A percentile compares a stretch with the other conserved stretches of the same genome.
These are phyloP conservation scores for Hydrocynus forskahlii DNA, from an alignment of 2,797 vertebrate species.

Conservation along the genomic window DNA sequence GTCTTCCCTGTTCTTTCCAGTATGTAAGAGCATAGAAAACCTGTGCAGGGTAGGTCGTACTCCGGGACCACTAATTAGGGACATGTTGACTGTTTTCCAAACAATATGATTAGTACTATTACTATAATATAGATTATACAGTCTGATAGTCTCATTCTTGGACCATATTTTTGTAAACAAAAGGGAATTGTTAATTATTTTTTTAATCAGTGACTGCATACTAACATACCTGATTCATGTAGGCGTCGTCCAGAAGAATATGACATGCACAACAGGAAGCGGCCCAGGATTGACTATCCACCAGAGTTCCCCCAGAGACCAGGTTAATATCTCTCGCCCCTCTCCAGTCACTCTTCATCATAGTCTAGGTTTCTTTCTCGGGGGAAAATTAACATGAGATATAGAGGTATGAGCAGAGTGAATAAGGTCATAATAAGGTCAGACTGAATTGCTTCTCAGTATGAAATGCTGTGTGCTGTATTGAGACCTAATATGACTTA, in stretches of 20 bases:
- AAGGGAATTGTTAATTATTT: no score
- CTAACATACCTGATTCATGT: slow-evolving; percentile 91
- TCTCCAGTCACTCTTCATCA: slow-evolving; percentile 29
- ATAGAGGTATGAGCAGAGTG: not conserved
- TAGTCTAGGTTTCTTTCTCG: not conserved
- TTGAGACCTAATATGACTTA: not conserved
- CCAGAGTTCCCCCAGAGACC: slow-evolving; percentile 96
- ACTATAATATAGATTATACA: not conserved
- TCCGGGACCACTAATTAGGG: not conserved
- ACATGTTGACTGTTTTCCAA: not conserved
- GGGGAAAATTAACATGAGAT: not conserved
- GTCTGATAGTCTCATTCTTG: no score
- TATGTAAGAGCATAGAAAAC: not conserved
- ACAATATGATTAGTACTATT: not conserved
- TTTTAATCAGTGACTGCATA: slow-evolving; percentile 76
- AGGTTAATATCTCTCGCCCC: slow-evolving; percentile 85
- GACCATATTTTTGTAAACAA: no score
- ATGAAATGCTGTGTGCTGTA: not conserved
- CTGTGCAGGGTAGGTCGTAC: not conserved
- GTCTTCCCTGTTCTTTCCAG: not conserved
- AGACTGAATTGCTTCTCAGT: not conserved
- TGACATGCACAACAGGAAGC: slow-evolving; percentile 98
- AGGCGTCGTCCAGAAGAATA: slow-evolving; percentile 99
- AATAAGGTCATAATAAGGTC: not conserved
- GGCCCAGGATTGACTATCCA: slow-evolving; percentile 93